Conservation (phyloP, 2,113 vertebrate genomes). For the Sylvilagus bachmani region DNA sequence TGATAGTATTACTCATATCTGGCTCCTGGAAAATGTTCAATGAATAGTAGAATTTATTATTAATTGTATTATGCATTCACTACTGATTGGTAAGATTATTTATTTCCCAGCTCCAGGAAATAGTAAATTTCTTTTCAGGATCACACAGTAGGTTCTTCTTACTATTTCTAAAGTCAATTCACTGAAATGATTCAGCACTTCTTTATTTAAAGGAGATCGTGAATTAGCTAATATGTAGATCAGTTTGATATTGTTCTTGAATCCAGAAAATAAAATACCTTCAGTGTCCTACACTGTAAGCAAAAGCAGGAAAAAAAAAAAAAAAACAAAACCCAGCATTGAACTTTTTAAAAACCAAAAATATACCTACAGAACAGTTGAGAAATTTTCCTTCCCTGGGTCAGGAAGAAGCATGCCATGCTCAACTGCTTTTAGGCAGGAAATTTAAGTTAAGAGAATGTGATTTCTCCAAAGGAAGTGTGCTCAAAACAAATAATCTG, state of each 20-base stretch:
- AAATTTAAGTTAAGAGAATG: neutral
- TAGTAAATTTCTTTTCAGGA: neutral
- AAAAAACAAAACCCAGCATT: neutral
- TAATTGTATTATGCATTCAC: neutral
- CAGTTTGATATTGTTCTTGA: neutral
- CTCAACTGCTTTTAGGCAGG: neutral
- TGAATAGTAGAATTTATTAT: neutral
- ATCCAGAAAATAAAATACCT: slow-evolving; percentile 47
- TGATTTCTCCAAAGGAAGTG: neutral
- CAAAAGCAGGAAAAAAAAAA: neutral
- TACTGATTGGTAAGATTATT: neutral
- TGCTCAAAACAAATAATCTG: neutral
- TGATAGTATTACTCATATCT: neutral
- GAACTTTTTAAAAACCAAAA: neutral
- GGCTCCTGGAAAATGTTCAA: neutral
- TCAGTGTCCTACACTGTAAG: neutral
- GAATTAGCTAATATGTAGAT: neutral
- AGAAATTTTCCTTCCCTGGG: neutral
- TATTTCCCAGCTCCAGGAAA: neutral
- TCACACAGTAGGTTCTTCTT: neutral
- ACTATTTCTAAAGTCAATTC: neutral
- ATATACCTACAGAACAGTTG: neutral
- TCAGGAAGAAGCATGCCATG: neutral
- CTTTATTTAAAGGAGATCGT: neutral
- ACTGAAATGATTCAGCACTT: neutral